Evolutionary conservation across 1,140 invertebrate species (phyloP).

Genomic region (Zaprionus africanus): DNA sequence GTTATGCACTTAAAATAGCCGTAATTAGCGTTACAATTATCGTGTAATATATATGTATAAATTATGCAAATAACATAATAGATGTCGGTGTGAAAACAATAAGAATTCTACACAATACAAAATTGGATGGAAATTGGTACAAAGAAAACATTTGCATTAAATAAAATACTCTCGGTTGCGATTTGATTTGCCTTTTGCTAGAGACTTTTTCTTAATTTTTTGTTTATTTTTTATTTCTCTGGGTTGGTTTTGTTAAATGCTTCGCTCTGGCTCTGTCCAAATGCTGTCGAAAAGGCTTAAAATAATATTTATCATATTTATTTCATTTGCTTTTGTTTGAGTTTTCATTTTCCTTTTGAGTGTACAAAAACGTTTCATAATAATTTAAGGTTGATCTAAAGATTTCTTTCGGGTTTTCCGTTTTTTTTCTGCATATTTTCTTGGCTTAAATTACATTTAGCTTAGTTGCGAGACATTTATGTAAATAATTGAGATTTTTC

Average conservation of each 20-base stretch:
- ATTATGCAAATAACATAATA: constrained; percentile 59
- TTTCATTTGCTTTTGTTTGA: constrained; percentile 14
- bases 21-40: constrained; percentile 52
- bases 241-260: constrained; percentile 59
- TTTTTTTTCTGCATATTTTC: constrained; percentile 52
- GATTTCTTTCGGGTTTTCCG: constrained; percentile 20
- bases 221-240: constrained; percentile 3
- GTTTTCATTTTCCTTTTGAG: neutral
- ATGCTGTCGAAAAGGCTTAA: constrained; percentile 40
- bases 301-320: constrained; percentile 6
- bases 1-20: constrained; percentile 68
- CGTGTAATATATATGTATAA: constrained; percentile 39
- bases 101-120: constrained; percentile 10
- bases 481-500: constrained; percentile 80
- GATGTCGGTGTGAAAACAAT: constrained; percentile 38
- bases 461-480: constrained; percentile 82
- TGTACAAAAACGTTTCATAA: constrained; percentile 59
- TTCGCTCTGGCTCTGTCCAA: constrained; percentile 62
- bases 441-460: constrained; percentile 77
- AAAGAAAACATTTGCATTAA: constrained; percentile 17
- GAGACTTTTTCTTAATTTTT: constrained; percentile 10
- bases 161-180: constrained; percentile 63
- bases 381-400: constrained; percentile 53
- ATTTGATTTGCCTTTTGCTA: constrained; percentile 36
- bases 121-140: constrained; percentile 64